A percentile compares a stretch with the other conserved stretches of the same genome.
Conservation (phyloP, 2,888 invertebrate genomes). For the Drepana falcataria region DNA sequence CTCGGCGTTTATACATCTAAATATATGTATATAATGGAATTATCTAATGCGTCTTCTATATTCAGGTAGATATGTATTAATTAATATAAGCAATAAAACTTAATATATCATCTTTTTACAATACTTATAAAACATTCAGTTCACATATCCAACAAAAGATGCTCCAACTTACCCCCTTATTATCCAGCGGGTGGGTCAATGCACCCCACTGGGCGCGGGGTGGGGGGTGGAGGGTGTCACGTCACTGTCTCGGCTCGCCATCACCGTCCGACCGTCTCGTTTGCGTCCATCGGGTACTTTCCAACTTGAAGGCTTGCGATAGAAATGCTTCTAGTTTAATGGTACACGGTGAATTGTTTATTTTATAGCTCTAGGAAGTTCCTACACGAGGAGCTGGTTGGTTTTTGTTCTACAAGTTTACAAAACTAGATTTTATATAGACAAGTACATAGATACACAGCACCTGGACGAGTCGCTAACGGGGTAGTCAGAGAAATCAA, state of each 20-base stretch:
- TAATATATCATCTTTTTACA: too few species aligned
- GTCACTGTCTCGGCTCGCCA: conserved; percentile 74
- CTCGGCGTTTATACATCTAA: too few species aligned
- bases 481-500: too few species aligned
- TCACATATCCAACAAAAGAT: conserved; percentile 56
- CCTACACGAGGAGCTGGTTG: neutral
- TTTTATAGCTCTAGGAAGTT: neutral
- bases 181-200: conserved; percentile 59
- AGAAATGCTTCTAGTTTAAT: conserved; percentile 32
- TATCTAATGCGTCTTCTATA: too few species aligned
- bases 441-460: too few species aligned
- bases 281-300: conserved; percentile 64
- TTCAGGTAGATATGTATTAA: too few species aligned
- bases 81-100: too few species aligned
- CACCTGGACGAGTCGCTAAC: too few species aligned
- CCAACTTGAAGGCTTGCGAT: conserved; percentile 60
- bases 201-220: conserved; percentile 35
- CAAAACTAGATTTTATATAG: too few species aligned
- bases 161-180: conserved; percentile 66
- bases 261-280: conserved; percentile 64
- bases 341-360: conserved; percentile 5
- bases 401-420: neutral
- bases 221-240: conserved; percentile 50
- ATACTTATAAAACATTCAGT: conserved; percentile 9
- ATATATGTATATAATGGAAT: too few species aligned